phyloP scores from a whole-genome alignment of 2,113 vertebrate genomes.

The Misgurnus anguillicaudatus region DNA sequence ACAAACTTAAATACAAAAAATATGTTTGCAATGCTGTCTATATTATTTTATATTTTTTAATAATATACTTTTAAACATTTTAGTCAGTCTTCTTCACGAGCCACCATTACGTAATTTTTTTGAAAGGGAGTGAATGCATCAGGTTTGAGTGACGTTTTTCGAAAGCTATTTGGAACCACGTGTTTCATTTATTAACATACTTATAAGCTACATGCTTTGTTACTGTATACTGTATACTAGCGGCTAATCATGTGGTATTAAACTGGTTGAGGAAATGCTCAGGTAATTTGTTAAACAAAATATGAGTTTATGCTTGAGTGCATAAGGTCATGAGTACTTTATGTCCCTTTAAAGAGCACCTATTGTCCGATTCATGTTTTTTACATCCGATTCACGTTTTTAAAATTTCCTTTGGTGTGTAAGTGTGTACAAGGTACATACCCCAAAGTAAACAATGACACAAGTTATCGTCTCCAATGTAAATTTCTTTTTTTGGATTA shows the following conservation, averaged over 20 bases:
- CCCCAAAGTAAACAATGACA: too few relatives aligned
- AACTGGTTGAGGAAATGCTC: slow-evolving; percentile 19
- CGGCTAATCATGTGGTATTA: slow-evolving; percentile 33
- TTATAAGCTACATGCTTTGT: neutral
- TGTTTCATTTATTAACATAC: too few relatives aligned
- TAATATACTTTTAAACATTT: neutral
- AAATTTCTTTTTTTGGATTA: too few relatives aligned
- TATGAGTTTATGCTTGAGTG: neutral
- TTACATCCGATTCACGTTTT: too few relatives aligned
- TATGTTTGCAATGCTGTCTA: neutral
- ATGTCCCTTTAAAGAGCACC: too few relatives aligned
- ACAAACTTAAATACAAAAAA: neutral
- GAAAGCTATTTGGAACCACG: neutral
- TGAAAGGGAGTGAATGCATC: neutral
- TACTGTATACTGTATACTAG: neutral
- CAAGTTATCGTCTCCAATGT: too few relatives aligned
- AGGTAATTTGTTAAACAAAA: slow-evolving; percentile 51
- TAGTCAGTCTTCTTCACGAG: neutral
- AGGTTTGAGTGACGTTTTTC: neutral
- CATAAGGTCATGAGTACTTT: neutral
- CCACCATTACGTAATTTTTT: neutral
- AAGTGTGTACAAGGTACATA: too few relatives aligned
- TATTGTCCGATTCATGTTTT: too few relatives aligned
- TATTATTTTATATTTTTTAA: neutral
- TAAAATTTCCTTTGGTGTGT: too few relatives aligned